Percentiles rank a stretch among this genome's conserved stretches.
Conservation (phyloP, 2,888 invertebrate species). For the Anthrax anthrax region DNA sequence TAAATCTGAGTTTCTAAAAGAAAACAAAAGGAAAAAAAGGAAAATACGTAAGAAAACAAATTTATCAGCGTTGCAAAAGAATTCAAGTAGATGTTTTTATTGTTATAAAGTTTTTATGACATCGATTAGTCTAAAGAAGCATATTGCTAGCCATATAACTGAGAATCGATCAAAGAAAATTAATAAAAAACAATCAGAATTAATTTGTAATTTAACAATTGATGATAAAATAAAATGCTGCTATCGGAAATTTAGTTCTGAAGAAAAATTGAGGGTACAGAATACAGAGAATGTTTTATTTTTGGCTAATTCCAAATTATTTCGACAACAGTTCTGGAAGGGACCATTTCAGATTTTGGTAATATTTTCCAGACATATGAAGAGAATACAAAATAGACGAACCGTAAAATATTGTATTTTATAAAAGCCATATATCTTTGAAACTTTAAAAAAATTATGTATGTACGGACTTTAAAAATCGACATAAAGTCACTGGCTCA, state of each 20-base stretch:
- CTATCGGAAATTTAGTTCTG: slow-evolving; percentile 47
- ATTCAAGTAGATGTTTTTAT: slow-evolving; percentile 14
- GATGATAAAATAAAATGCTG: slow-evolving; percentile 25
- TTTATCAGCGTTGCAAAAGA: slow-evolving; percentile 7
- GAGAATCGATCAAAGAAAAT: slow-evolving; percentile 3
- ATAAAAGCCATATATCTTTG: no score
- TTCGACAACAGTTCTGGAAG: no score
- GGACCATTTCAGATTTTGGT: no score
- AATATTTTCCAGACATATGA: no score
- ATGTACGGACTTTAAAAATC: no score
- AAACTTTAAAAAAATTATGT: no score
- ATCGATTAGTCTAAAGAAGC: slow-evolving; percentile 14
- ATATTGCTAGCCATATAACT: slow-evolving; percentile 12
- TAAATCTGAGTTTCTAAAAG: slow-evolving; percentile 4
- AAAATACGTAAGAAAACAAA: neutral
- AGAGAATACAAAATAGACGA: no score
- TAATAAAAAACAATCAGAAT: neutral
- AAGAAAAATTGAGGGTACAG: slow-evolving; percentile 43
- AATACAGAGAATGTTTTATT: no score
- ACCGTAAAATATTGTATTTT: no score
- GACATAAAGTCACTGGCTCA: no score
- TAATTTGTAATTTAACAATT: neutral
- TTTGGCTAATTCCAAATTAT: neutral
- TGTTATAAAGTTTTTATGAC: slow-evolving; percentile 18
- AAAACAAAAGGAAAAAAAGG: slow-evolving; percentile 8